These are phyloP conservation scores for Mus caroli DNA, from an alignment of 2,797 vertebrate genomes.

Conservation along the genomic window DNA sequence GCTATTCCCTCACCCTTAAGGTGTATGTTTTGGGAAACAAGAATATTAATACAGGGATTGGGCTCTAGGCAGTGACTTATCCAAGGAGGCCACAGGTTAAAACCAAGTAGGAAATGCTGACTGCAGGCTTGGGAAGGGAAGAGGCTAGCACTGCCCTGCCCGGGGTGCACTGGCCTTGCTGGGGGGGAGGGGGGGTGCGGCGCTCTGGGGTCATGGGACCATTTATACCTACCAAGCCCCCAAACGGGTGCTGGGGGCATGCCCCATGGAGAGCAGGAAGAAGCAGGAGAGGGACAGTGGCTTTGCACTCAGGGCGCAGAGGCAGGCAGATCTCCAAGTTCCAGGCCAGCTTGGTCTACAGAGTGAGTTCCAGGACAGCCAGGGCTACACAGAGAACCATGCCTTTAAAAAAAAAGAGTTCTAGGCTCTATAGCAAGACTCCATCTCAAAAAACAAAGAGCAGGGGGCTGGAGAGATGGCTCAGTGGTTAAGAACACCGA, in stretches of 20 bases:
- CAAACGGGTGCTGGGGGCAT: rapidly evolving
- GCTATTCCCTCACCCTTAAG: background rate
- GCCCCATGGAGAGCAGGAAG: background rate
- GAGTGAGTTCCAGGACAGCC: background rate
- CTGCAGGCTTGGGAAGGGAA: background rate
- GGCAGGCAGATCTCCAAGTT: background rate
- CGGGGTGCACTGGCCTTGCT: background rate
- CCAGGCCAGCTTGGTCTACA: background rate
- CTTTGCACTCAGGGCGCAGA: background rate
- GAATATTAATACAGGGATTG: background rate
- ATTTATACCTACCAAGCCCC: background rate
- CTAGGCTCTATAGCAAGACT: background rate
- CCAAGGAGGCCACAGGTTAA: slow-evolving; percentile 53
- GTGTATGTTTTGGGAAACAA: slow-evolving; percentile 41
- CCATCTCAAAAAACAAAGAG: background rate
- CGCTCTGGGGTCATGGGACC: background rate
- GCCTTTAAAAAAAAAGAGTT: background rate
- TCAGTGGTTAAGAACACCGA: too few species aligned
- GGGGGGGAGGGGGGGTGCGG: too few species aligned
- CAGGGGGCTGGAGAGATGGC: too few species aligned
- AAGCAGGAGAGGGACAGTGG: background rate
- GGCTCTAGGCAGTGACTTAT: slow-evolving; percentile 20
- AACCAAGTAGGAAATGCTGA: slow-evolving; percentile 53
- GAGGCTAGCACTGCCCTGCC: background rate
- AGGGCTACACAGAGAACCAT: background rate